Base-by-base conservation (phyloP, 2,797 vertebrate genomes). In the Gymnoscopelus microlampas region DNA sequence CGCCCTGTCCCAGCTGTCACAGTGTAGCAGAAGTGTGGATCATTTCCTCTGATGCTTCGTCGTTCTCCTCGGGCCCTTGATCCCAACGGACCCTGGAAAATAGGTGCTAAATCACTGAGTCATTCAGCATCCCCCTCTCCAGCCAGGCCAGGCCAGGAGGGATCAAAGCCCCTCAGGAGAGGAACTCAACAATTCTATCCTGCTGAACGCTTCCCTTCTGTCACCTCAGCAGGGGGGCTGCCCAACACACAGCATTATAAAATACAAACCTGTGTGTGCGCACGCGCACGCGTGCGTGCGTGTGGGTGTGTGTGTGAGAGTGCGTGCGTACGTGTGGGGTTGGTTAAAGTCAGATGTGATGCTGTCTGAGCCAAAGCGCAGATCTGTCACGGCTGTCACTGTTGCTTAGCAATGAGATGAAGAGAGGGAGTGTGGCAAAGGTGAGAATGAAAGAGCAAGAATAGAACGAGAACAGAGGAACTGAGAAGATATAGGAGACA, bases 191-290 rank as follows among this genome's bases (percentile, higher is more conserved):
- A 85, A 81, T 73, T 79, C 67, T 80, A 77, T 91, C 89, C 85
- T 88, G 89, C 87, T 87, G 87, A 89, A 89, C 74, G 71, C 78
- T 85, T 85, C 84, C 82, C 88, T 88, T 87, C 84, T 87, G 87
- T 87, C 85, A 87, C 82, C 82, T 85, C 76, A 56, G 64, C 1
- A 62, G 83, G 78, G 76, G 80, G 78, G 78, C 72, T 57, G 77
- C 71, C 66, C 71, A 61, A 54, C 5, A 66, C 74, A 82, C 60
- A 54, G 66, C 44, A 78, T 84, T 81, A 84, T 87, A 88, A 90
- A 87, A 73, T 13, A 0, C 62, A 77, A 77, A 87, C 71, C 83
- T 70, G 61, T 68, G 68, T 81, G 63, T 76, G 50, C 75, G 49
- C 26, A 69, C 66, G 32, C 26, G n/a, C n/a, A n/a, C n/a, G n/a